Base-by-base conservation (phyloP, 2,113 vertebrate genomes). In the Passer domesticus region DNA sequence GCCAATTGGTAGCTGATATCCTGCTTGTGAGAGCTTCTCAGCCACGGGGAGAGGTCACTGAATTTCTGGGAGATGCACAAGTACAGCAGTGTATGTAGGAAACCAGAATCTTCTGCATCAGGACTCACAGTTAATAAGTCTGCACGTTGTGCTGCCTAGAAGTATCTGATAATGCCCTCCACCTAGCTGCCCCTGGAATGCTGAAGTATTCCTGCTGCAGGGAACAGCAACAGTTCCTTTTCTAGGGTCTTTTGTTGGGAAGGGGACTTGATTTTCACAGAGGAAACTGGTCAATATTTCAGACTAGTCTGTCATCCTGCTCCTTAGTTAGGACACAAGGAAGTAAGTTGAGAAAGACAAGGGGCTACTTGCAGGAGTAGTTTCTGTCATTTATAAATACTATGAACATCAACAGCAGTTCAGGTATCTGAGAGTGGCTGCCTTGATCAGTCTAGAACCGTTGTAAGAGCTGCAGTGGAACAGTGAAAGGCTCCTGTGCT, bases 1-100 rank as follows among this genome's bases (percentile, higher is more conserved):
- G 96, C 96, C 96, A 97, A 93, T 77, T 73, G 63, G 75, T 79
- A 80, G 83, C 66, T 62, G 41, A 68, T 68, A 53, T 69, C 88
- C 89, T 95, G 93, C 85, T 88, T 96, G 83, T 46, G 73, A 89
- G 89, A 94, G 92, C 89, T 96, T 89, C 83, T 93, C 86, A 81
- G 77, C 90, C 73, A 60, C 0, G 0, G 83, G 84, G 85, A 90
- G 76, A 96, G 68, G 85, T 92, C 90, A 78, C 83, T 67, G 56
- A 50, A 67, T 60, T 81, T 83, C 55, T 37, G 77, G 90, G 90
- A 95, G 76, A 94, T 92, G 80, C 67, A 95, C 16, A 39, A 83
- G 89, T 94, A 95, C 93, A 96, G 88, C 83, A 96, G 95, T 83
- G 66, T 83, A 52, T 13, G 41, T 89, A 92, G 68, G 80, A 89